These are phyloP conservation scores for Aplochiton taeniatus DNA, from an alignment of 2,797 vertebrate species.

Conservation along the genomic window DNA sequence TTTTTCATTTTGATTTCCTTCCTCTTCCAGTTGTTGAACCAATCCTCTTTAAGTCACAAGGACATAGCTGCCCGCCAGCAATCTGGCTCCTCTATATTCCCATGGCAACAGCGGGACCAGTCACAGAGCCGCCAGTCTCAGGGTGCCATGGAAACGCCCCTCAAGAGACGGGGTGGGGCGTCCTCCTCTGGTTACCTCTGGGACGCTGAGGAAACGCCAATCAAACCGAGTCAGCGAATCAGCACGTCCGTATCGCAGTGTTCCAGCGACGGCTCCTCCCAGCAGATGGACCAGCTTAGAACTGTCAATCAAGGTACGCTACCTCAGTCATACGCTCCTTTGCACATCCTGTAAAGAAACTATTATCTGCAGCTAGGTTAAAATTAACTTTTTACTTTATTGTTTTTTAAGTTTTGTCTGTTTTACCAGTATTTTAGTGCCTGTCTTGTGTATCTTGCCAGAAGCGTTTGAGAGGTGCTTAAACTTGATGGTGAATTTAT, in stretches of 20 bases:
- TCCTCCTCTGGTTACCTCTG: constrained; percentile 59
- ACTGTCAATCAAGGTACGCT: constrained; percentile 85
- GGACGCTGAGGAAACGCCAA: constrained; percentile 77
- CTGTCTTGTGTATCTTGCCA: too few species aligned
- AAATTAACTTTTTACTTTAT: too few species aligned
- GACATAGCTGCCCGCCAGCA: constrained; percentile 89
- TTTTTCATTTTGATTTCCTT: constrained; percentile 16
- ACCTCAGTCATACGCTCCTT: neutral
- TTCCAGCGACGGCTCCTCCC: constrained; percentile 59
- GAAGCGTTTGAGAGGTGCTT: too few species aligned
- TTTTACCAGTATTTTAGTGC: too few species aligned
- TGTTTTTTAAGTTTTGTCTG: too few species aligned
- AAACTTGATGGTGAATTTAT: too few species aligned
- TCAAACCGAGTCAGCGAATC: constrained; percentile 59
- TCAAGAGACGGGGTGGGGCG: constrained; percentile 70
- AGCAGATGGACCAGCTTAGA: constrained; percentile 79
- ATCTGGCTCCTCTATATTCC: constrained; percentile 88
- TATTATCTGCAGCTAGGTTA: too few species aligned
- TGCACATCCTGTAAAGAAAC: too few species aligned
- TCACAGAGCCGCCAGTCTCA: constrained; percentile 64
- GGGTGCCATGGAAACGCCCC: constrained; percentile 74
- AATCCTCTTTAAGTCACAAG: constrained; percentile 80
- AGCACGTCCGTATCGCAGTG: constrained; percentile 58
- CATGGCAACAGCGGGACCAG: constrained; percentile 87
- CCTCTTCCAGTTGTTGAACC: constrained; percentile 74